Conservation (phyloP, 2,888 invertebrate genomes). For the Drosophila nr. fundita region DNA sequence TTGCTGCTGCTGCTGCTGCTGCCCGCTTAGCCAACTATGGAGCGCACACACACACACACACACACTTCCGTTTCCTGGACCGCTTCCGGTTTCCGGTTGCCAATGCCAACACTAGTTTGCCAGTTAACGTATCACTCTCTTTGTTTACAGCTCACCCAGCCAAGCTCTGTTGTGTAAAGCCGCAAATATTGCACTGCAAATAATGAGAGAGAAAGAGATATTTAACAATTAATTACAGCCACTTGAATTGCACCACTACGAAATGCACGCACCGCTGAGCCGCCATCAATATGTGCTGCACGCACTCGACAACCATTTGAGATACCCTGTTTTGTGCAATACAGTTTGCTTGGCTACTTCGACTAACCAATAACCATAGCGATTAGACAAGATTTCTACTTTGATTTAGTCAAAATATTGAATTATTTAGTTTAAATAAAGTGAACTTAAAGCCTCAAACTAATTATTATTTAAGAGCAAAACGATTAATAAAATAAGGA, state of each 20-base stretch:
- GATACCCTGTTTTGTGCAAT: slow-evolving; percentile 10
- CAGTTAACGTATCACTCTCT: slow-evolving; percentile 12
- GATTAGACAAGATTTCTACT: background rate
- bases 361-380: background rate
- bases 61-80: slow-evolving; percentile 32
- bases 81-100: slow-evolving; percentile 14
- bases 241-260: slow-evolving; percentile 51
- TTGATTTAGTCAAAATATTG: background rate
- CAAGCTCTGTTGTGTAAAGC: slow-evolving; percentile 9
- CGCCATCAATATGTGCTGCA: slow-evolving; percentile 3
- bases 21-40: slow-evolving; percentile 49
- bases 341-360: background rate
- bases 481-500: too few relatives aligned
- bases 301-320: slow-evolving; percentile 25
- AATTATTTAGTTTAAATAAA: background rate
- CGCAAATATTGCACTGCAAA: slow-evolving; percentile 32
- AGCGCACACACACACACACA: background rate
- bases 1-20: slow-evolving; percentile 61
- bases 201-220: slow-evolving; percentile 19
- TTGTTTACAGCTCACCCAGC: slow-evolving; percentile 7
- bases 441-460: background rate
- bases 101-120: slow-evolving; percentile 24
- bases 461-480: background rate
- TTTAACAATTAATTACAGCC: slow-evolving; percentile 65
- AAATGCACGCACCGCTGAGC: slow-evolving; percentile 51